Percentiles rank a stretch among this genome's conserved stretches.
Evolutionary conservation across 2,113 vertebrate genomes (phyloP).

Genomic region (Sturnira hondurensis): DNA sequence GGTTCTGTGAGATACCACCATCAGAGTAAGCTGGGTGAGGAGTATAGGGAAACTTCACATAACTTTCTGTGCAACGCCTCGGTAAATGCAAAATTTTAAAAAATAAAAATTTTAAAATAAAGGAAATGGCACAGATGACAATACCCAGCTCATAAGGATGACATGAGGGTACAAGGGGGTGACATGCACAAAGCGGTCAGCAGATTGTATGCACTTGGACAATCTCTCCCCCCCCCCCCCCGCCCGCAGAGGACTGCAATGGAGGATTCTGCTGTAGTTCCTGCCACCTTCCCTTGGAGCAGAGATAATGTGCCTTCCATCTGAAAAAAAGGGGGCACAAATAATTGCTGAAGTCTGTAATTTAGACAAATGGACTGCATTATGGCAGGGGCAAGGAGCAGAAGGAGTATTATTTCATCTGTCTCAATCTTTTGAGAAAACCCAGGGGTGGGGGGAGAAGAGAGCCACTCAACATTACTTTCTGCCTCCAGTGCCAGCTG

Average conservation of each 20-base stretch:
- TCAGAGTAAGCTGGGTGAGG: neutral
- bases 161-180: neutral
- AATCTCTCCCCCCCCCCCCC: neutral
- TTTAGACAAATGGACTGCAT: conserved; percentile 76
- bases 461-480: conserved; percentile 66
- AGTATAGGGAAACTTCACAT: fast-evolving
- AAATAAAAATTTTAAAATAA: neutral
- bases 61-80: neutral
- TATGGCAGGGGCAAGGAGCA: conserved; percentile 40
- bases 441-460: conserved; percentile 34
- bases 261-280: neutral
- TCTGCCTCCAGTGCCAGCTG: conserved; percentile 74
- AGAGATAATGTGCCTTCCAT: conserved; percentile 40
- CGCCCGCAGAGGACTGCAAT: neutral
- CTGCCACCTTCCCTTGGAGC: neutral
- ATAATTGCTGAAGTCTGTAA: conserved; percentile 73
- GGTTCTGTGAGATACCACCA: neutral
- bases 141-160: fast-evolving
- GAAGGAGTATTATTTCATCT: conserved; percentile 59
- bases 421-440: conserved; percentile 71
- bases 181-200: fast-evolving
- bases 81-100: neutral
- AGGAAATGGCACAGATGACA: fast-evolving
- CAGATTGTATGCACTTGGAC: fast-evolving
- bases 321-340: neutral